phyloP scores from a whole-genome alignment of 35 echinoderm and acorn worm genomes.

The Patiria miniata region DNA sequence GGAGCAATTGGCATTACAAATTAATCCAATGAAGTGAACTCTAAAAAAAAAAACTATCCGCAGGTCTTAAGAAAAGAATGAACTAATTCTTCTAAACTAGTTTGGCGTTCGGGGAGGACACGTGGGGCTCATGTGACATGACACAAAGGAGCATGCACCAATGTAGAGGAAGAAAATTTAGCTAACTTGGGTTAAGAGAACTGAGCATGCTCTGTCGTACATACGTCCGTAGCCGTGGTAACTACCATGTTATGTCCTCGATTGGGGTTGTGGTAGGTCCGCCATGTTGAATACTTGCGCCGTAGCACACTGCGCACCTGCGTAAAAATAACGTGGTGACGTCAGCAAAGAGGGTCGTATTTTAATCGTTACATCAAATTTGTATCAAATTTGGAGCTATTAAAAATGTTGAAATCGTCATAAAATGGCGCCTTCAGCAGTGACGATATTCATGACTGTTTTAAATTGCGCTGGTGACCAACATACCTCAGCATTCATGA shows the following conservation, averaged over 20 bases:
- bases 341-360: no score
- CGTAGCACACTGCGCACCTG: conserved; percentile 72
- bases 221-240: conserved; percentile 86
- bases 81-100: no score
- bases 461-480: not conserved
- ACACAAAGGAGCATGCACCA: not conserved
- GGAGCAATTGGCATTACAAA: no score
- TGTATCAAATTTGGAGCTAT: no score
- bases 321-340: not conserved
- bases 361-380: no score
- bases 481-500: conserved; percentile 90
- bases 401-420: no score
- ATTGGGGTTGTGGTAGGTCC: conserved; percentile 68
- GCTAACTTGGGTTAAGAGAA: conserved; percentile 33
- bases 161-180: conserved; percentile 20
- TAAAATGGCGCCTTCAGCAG: no score
- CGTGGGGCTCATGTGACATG: not conserved
- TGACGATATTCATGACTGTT: no score
- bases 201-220: conserved; percentile 47
- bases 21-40: no score
- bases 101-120: no score
- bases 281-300: conserved; percentile 77
- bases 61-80: no score
- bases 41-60: no score
- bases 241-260: conserved; percentile 72